Evolutionary conservation across 2,888 invertebrate genomes (phyloP).

Genomic region (Smittia aterrima): DNA sequence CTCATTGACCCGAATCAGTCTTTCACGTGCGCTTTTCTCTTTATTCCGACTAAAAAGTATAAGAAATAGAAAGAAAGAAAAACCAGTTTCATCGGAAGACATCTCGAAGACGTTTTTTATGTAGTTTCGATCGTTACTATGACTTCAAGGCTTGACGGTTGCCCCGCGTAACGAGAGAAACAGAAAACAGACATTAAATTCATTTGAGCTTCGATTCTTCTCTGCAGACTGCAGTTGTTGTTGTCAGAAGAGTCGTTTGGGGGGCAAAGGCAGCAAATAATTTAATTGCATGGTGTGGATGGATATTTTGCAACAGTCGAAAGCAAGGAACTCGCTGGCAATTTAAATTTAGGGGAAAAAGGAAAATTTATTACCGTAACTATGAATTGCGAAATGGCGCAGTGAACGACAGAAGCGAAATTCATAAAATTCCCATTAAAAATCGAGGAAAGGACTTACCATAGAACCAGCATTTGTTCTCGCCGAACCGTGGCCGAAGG

Average conservation of each 20-base stretch:
- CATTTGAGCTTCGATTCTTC: not conserved
- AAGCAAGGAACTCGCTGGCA: constrained; percentile 23
- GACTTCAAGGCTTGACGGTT: constrained; percentile 31
- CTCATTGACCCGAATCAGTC: too few species aligned
- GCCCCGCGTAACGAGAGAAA: constrained; percentile 26
- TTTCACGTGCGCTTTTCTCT: too few species aligned
- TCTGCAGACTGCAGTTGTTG: too few species aligned
- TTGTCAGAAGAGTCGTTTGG: not conserved
- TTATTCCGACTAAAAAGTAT: not conserved
- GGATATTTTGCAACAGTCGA: constrained; percentile 29
- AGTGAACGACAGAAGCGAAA: not conserved
- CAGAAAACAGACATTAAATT: constrained; percentile 29
- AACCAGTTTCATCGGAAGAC: constrained; percentile 24
- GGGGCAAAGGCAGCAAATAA: not conserved
- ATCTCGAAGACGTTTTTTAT: not conserved
- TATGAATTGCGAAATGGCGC: constrained; percentile 15
- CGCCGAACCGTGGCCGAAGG: constrained; percentile 76
- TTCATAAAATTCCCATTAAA: not conserved
- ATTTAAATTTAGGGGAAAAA: constrained; percentile 34
- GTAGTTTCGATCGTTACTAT: constrained; percentile 21
- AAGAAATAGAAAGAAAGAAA: constrained; percentile 27
- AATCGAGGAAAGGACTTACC: constrained; percentile 57
- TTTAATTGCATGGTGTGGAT: constrained; percentile 29
- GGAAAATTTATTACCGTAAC: constrained; percentile 8
- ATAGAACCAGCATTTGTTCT: constrained; percentile 78